Evolutionary conservation across 2,888 invertebrate species (phyloP).

Genomic region (Tricholauxania praeusta): DNA sequence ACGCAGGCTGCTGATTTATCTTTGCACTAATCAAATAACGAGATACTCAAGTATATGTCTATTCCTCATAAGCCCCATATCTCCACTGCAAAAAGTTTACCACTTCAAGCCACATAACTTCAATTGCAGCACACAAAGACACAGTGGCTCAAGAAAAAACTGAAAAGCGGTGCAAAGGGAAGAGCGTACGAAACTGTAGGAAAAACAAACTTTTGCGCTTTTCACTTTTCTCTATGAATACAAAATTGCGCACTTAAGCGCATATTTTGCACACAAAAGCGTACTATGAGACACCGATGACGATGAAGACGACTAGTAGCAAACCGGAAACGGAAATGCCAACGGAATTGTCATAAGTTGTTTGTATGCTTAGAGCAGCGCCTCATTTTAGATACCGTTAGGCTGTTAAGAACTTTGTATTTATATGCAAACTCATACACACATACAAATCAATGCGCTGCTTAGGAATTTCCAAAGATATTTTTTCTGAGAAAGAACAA

Average conservation of each 20-base stretch:
- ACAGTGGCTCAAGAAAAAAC: background rate
- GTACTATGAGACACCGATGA: background rate
- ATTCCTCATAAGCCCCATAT: background rate
- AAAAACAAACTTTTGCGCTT: conserved; percentile 24
- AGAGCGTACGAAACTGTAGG: background rate
- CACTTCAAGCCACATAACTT: conserved; percentile 1
- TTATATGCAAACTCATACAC: background rate
- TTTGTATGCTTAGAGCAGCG: conserved; percentile 12
- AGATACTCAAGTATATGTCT: background rate
- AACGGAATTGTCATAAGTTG: conserved; percentile 30
- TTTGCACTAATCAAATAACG: conserved; percentile 7
- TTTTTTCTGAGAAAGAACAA: too few species aligned
- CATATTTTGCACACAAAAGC: conserved; percentile 24
- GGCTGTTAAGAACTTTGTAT: background rate
- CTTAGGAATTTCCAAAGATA: conserved; percentile 3
- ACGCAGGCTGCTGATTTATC: background rate
- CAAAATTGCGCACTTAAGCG: conserved; percentile 27
- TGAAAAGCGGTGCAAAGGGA: too few species aligned
- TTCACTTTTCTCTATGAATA: conserved; percentile 31
- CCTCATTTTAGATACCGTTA: conserved; percentile 6
- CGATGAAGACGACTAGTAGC: background rate
- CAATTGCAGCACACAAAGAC: background rate
- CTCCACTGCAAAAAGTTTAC: too few species aligned
- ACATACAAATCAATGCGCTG: background rate
- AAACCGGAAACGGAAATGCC: conserved; percentile 25